Evolutionary conservation across 2,113 vertebrate species (phyloP).

Genomic region (Oplegnathus fasciatus): DNA sequence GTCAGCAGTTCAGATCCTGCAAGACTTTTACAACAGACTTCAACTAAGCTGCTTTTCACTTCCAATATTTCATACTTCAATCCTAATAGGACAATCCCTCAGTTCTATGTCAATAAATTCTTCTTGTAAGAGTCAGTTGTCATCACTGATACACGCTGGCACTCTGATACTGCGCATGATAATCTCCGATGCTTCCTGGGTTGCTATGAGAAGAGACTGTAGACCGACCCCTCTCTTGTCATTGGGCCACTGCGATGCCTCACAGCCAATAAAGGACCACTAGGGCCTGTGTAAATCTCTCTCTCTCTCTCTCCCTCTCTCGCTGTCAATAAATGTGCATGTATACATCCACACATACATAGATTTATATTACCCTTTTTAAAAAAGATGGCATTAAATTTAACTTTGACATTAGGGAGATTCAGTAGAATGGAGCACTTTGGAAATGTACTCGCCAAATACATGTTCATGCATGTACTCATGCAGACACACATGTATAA

Average conservation of each 20-base stretch:
- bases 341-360: neutral
- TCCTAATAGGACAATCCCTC: neutral
- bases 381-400: neutral
- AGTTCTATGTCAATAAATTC: conserved; percentile 4
- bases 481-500: neutral
- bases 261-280: conserved; percentile 69
- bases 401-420: neutral
- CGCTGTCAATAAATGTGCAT: conserved; percentile 19
- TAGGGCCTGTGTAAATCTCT: conserved; percentile 33
- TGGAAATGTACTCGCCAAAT: neutral
- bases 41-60: conserved; percentile 4
- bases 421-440: neutral
- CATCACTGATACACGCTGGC: conserved; percentile 27
- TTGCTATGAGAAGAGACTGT: conserved; percentile 77
- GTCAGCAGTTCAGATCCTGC: conserved; percentile 24
- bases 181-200: conserved; percentile 61
- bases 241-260: conserved; percentile 60
- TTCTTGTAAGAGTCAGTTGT: conserved; percentile 12
- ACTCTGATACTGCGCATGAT: conserved; percentile 41
- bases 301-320: conserved; percentile 17
- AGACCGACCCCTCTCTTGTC: conserved; percentile 57
- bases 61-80: conserved; percentile 12
- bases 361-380: neutral
- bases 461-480: neutral
- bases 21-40: neutral